These are phyloP conservation scores for Himalopsyche japonica DNA, from an alignment of 2,888 invertebrate genomes.

Conservation along the genomic window DNA sequence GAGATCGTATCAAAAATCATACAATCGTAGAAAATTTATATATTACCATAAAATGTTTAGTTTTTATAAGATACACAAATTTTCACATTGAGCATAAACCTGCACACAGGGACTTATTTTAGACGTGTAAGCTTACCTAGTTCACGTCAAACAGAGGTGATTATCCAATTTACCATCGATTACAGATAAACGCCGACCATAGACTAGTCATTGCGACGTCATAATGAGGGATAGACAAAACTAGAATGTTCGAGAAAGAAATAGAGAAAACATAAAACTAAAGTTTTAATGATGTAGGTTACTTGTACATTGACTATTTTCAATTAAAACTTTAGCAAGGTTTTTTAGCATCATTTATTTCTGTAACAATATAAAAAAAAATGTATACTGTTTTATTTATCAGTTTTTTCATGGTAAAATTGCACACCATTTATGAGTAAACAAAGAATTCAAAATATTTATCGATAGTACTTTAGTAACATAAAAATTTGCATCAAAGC, in stretches of 20 bases:
- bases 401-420: too few species aligned
- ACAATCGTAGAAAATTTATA: too few species aligned
- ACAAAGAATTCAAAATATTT: too few species aligned
- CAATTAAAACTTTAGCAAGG: background rate
- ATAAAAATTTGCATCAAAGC: too few species aligned
- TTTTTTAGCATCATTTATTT: background rate
- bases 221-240: conserved; percentile 2
- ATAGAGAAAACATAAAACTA: conserved; percentile 4
- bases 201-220: conserved; percentile 13
- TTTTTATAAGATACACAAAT: too few species aligned
- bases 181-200: conserved; percentile 19
- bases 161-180: conserved; percentile 41
- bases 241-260: background rate
- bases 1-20: too few species aligned
- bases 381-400: too few species aligned
- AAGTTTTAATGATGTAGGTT: conserved; percentile 23
- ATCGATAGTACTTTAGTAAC: too few species aligned
- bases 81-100: background rate
- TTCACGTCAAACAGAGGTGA: conserved; percentile 38
- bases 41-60: too few species aligned
- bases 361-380: too few species aligned
- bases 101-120: background rate
- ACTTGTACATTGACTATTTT: background rate
- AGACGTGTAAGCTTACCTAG: conserved; percentile 29
- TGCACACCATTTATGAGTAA: too few species aligned